A percentile compares a stretch with the other conserved stretches of the same genome.
phyloP scores from a whole-genome alignment of 2,797 vertebrate genomes.

The Tenualosa ilisha region DNA sequence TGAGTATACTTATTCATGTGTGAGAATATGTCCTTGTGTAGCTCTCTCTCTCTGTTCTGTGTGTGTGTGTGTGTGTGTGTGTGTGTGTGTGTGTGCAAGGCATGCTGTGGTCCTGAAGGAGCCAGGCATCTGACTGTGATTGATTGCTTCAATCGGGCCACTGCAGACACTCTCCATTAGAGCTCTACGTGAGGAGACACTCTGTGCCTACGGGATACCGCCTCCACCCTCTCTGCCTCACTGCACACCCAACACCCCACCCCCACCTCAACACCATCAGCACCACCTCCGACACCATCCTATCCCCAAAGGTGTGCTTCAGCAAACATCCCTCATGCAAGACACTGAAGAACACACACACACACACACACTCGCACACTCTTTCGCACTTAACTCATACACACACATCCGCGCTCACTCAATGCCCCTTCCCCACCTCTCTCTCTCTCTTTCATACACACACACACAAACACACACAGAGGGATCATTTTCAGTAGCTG shows the following conservation, averaged over 20 bases:
- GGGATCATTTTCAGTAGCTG: not conserved
- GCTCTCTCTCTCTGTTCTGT: not conserved
- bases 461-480: not conserved
- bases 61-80: conserved; percentile 21
- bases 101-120: not conserved
- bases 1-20: not conserved
- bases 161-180: conserved; percentile 63
- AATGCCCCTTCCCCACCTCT: too few species aligned
- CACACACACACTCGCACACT: not conserved
- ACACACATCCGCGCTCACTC: not conserved
- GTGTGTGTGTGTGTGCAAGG: conserved; percentile 34
- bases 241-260: not conserved
- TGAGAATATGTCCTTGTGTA: not conserved
- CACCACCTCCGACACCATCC: not conserved
- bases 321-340: conserved; percentile 5
- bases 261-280: not conserved
- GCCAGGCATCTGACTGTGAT: conserved; percentile 53
- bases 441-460: not conserved
- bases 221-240: not conserved
- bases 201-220: not conserved
- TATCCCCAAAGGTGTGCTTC: conserved; percentile 12
- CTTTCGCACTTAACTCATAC: not conserved
- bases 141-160: conserved; percentile 60
- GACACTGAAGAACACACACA: not conserved
- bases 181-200: conserved; percentile 63